These are phyloP conservation scores for Dendroctonus ponderosae DNA, from an alignment of 1,140 invertebrate genomes.

Conservation along the genomic window DNA sequence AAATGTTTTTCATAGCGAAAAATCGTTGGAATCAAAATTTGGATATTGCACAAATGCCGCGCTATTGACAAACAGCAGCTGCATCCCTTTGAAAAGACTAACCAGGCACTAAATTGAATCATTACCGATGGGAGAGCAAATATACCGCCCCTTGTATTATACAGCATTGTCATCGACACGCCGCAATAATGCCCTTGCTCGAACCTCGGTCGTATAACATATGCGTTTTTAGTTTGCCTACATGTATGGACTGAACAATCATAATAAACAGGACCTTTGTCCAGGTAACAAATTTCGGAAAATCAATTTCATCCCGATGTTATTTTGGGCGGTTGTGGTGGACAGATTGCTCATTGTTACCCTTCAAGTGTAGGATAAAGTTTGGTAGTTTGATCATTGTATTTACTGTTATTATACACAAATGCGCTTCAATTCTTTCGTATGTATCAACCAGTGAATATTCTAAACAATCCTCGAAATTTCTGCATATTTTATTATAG, in stretches of 20 bases:
- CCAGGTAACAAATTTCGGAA: constrained; percentile 7
- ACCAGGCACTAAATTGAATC: constrained; percentile 51
- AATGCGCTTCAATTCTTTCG: too few species aligned
- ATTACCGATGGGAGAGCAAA: constrained; percentile 49
- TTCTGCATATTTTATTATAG: too few species aligned
- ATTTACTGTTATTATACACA: too few species aligned
- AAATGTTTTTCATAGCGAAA: too few species aligned
- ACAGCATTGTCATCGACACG: constrained; percentile 40
- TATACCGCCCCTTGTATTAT: constrained; percentile 48
- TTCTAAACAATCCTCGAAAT: too few species aligned
- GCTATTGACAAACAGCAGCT: constrained; percentile 31
- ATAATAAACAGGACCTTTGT: constrained; percentile 26
- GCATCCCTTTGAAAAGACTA: constrained; percentile 47
- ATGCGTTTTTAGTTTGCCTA: constrained; percentile 34
- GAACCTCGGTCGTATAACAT: constrained; percentile 32
- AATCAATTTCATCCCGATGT: constrained; percentile 1
- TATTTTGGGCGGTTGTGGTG: not conserved
- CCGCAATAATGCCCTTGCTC: constrained; percentile 38
- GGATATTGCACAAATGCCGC: constrained; percentile 25
- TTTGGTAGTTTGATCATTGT: too few species aligned
- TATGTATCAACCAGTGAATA: too few species aligned
- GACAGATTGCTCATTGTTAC: not conserved
- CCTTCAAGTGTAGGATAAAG: too few species aligned
- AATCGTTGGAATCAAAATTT: not conserved
- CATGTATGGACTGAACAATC: constrained; percentile 13